Evolutionary conservation across 2,888 invertebrate species (phyloP).

Genomic region (Idaea aversata): DNA sequence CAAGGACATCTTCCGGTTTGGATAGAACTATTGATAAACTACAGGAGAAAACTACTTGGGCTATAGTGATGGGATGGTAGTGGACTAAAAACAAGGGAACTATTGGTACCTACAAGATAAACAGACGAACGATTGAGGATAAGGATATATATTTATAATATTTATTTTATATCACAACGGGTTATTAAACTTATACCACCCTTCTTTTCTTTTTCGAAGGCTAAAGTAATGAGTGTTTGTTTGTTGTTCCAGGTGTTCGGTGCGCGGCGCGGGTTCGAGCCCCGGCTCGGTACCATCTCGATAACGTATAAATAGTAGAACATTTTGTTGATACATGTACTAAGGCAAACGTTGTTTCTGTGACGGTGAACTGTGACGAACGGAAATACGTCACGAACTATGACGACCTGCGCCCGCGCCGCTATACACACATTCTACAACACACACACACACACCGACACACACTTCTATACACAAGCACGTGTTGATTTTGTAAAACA

Average conservation of each 20-base stretch:
- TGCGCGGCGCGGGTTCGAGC: conserved; percentile 52
- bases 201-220: background rate
- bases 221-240: conserved; percentile 5
- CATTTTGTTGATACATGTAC: conserved; percentile 77
- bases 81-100: background rate
- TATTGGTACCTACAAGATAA: too few relatives aligned
- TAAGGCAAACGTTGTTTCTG: conserved; percentile 71
- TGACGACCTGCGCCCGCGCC: conserved; percentile 48
- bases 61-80: too few relatives aligned
- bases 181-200: background rate
- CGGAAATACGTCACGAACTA: conserved; percentile 23
- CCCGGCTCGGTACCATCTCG: conserved; percentile 43
- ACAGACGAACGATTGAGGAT: too few relatives aligned
- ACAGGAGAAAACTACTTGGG: too few relatives aligned
- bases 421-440: conserved; percentile 30
- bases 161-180: background rate
- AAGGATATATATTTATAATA: too few relatives aligned
- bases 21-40: too few relatives aligned
- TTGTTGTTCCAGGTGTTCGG: conserved; percentile 52
- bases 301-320: conserved; percentile 57
- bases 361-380: conserved; percentile 48
- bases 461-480: conserved; percentile 36
- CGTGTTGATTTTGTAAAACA: conserved; percentile 41
- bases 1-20: too few relatives aligned
- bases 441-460: conserved; percentile 27